Base-by-base conservation (phyloP, 2,797 vertebrate species). In the Diplodus sargus region DNA sequence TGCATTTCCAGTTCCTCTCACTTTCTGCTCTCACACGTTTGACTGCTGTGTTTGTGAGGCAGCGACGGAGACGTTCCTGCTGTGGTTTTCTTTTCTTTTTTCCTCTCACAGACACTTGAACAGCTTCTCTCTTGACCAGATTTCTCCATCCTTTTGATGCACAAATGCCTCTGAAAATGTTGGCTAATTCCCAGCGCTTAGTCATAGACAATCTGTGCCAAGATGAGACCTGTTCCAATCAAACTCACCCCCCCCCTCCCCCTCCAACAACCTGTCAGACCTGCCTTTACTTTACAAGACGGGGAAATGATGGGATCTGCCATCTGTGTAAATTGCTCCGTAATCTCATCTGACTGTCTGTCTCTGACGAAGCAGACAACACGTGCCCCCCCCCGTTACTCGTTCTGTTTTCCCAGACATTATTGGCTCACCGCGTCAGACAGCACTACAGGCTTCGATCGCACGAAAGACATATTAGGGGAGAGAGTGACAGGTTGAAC, bases 301-400 rank as follows among this genome's bases (percentile, higher is more conserved):
- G 84, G 73, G 71, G 80, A 74, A 91, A 89, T 86, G 84, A 89
- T 87, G 82, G 66, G 83, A 87, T 87, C 78, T 84, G 87, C 85
- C 85, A 90, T 91, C 86, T 91, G 91, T 87, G 85, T 87, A 90
- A 89, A 91, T 85, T 86, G 79, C 80, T 83, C 81, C 66, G 79
- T 91, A 88, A 92, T 92, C 90, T 91, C 86, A 72, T 89, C 77
- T 79, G 79, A 89, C 77, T 83, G 83, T n/a, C 66, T 71, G 81
- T 87, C 87, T 87, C 42, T 80, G 76, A 79, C 47, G 70, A 78
- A 74, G 57, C 79, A 71, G 81, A 76, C 78, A 56, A 51, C 84
- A 81, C 23, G 47, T 34, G 59, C 43, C 28, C 54, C 53, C 28
- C 54, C 53, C 18, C 45, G 82, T 74, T 22, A 54, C 74, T 57